A percentile compares a stretch with the other conserved stretches of the same genome.
Conservation (phyloP, 2,797 vertebrate genomes). For the Heteromormyrus szaboi region DNA sequence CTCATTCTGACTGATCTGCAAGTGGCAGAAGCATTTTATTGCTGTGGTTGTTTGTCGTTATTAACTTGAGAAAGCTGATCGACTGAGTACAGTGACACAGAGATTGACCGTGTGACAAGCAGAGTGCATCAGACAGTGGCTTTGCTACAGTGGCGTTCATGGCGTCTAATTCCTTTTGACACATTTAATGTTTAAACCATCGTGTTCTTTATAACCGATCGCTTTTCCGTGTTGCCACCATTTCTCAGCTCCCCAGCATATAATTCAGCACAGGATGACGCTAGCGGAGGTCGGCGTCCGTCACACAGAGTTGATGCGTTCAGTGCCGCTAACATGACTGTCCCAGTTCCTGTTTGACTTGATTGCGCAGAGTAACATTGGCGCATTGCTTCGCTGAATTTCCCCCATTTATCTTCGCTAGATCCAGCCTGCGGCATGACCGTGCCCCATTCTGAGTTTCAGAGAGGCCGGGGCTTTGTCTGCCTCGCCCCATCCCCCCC, state of each 20-base stretch:
- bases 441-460: slow-evolving; percentile 35
- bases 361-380: neutral
- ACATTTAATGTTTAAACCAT: neutral
- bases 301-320: neutral
- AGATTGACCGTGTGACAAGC: neutral
- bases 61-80: neutral
- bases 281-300: neutral
- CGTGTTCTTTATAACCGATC: neutral
- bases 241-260: neutral
- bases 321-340: neutral
- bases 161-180: neutral
- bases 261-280: neutral
- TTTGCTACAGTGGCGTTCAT: neutral
- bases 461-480: slow-evolving; percentile 38
- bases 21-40: neutral
- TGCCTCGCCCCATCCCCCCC: slow-evolving; percentile 16
- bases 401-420: slow-evolving; percentile 26
- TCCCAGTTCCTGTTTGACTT: neutral
- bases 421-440: slow-evolving; percentile 35
- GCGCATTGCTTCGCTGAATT: neutral
- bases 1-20: neutral
- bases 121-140: neutral
- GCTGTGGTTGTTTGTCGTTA: neutral
- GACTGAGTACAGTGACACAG: neutral
- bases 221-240: neutral